A percentile compares a stretch with the other conserved stretches of the same genome.
phyloP scores from a whole-genome alignment of 2,888 invertebrate genomes.

The Seira ritae region DNA sequence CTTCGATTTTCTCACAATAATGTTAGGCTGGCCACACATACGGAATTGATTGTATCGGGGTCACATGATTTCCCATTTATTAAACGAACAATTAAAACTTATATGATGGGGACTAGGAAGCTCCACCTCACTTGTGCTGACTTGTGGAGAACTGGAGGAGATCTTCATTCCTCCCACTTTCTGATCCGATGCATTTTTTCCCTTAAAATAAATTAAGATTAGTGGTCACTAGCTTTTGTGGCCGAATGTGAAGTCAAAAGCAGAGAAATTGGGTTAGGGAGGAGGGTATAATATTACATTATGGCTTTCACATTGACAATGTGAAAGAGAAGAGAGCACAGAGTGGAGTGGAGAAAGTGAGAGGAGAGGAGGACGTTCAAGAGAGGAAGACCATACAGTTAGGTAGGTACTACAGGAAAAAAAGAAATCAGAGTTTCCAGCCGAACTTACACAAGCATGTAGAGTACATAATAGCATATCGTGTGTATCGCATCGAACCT shows the following conservation, averaged over 20 bases:
- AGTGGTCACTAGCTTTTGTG: slow-evolving; percentile 43
- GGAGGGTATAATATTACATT: slow-evolving; percentile 24
- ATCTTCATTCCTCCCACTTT: slow-evolving; percentile 52
- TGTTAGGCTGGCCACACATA: not conserved
- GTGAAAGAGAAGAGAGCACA: slow-evolving; percentile 54
- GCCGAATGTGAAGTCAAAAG: slow-evolving; percentile 39
- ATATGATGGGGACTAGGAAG: slow-evolving; percentile 2
- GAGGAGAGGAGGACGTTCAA: slow-evolving; percentile 37
- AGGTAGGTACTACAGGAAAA: not conserved
- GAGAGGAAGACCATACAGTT: slow-evolving; percentile 23
- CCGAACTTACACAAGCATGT: not conserved
- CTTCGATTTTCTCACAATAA: not conserved
- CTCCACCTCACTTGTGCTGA: slow-evolving; percentile 12
- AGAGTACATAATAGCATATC: not conserved
- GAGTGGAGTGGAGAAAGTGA: slow-evolving; percentile 39
- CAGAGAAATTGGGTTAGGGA: slow-evolving; percentile 58
- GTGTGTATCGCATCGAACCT: not conserved
- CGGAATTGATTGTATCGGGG: slow-evolving; percentile 17
- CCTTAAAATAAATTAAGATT: slow-evolving; percentile 35
- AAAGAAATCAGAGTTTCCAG: slow-evolving; percentile 43
- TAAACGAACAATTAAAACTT: not conserved
- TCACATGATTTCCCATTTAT: slow-evolving; percentile 42
- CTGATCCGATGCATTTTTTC: slow-evolving; percentile 5
- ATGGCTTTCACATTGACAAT: slow-evolving; percentile 62
- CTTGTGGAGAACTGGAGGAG: slow-evolving; percentile 19